Percentiles rank a stretch among this genome's conserved stretches.
Conservation (phyloP, 2,888 invertebrate genomes). For the Stenodema calcarata region DNA sequence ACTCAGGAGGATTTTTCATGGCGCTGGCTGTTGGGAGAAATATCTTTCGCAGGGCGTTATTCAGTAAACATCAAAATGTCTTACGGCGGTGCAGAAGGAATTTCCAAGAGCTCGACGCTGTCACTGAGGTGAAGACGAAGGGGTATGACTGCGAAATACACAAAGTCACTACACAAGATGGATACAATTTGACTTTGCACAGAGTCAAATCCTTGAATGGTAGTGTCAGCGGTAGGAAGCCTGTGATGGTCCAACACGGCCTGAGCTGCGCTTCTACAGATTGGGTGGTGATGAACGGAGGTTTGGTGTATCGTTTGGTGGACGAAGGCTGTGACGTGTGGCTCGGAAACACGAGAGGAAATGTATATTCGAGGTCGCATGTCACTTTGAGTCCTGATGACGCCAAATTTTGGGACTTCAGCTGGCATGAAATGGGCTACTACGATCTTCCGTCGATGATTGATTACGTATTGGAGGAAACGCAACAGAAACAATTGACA, state of each 20-base stretch:
- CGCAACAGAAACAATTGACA: constrained; percentile 66
- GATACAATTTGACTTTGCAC: constrained; percentile 47
- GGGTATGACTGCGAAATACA: constrained; percentile 49
- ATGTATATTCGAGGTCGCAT: constrained; percentile 55
- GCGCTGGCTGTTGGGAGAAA: not conserved
- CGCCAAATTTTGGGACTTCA: constrained; percentile 56
- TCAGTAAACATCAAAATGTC: not conserved
- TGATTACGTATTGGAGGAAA: constrained; percentile 69
- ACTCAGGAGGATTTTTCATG: not conserved
- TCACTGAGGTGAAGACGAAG: not conserved
- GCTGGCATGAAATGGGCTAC: constrained; percentile 78
- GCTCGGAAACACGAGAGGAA: constrained; percentile 56
- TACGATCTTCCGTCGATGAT: constrained; percentile 87
- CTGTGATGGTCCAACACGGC: constrained; percentile 50
- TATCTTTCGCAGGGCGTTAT: not conserved
- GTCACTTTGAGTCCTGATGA: constrained; percentile 45
- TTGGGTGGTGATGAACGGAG: constrained; percentile 45
- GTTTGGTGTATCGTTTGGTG: constrained; percentile 53
- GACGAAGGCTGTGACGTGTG: constrained; percentile 56
- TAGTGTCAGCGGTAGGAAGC: not conserved
- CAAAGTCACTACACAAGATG: constrained; percentile 45
- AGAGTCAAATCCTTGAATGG: not conserved
- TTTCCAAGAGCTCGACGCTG: constrained; percentile 15
- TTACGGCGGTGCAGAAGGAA: not conserved
- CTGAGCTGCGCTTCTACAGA: constrained; percentile 48